phyloP scores from a whole-genome alignment of 2,113 vertebrate species.

The Lates calcarifer region DNA sequence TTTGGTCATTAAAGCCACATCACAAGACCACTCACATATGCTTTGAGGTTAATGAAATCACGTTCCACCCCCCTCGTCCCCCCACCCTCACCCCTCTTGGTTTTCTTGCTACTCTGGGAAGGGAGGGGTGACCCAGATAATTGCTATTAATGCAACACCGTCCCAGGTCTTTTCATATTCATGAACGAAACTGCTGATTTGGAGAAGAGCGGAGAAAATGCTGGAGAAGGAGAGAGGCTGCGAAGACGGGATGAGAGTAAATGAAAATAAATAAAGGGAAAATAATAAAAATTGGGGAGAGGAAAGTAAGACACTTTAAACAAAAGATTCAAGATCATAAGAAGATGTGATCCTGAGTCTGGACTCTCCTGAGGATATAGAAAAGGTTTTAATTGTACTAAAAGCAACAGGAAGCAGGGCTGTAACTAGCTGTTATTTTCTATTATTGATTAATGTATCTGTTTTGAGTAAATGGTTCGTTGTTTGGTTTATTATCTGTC shows the following conservation, averaged over 20 bases:
- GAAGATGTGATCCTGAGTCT: neutral
- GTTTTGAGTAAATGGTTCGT: too few relatives aligned
- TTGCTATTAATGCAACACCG: slow-evolving; percentile 64
- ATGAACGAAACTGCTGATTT: slow-evolving; percentile 58
- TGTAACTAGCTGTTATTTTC: too few relatives aligned
- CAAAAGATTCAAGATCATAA: neutral
- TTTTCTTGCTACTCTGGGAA: neutral
- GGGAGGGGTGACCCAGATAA: slow-evolving; percentile 71
- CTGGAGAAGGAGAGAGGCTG: slow-evolving; percentile 6
- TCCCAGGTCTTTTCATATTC: slow-evolving; percentile 65
- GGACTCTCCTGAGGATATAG: neutral
- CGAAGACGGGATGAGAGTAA: neutral
- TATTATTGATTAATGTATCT: too few relatives aligned
- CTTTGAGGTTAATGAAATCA: slow-evolving; percentile 59
- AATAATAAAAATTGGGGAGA: neutral
- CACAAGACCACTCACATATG: slow-evolving; percentile 45
- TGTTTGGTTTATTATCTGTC: too few relatives aligned
- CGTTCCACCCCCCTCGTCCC: too few relatives aligned
- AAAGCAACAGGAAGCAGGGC: too few relatives aligned
- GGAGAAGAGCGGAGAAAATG: slow-evolving; percentile 24
- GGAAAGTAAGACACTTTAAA: neutral
- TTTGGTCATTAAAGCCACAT: slow-evolving; percentile 34
- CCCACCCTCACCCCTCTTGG: neutral
- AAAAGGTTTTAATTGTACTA: neutral
- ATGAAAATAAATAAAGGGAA: neutral